These are phyloP conservation scores for Aleiodes testaceus DNA, from an alignment of 2,888 invertebrate genomes.

Conservation along the genomic window DNA sequence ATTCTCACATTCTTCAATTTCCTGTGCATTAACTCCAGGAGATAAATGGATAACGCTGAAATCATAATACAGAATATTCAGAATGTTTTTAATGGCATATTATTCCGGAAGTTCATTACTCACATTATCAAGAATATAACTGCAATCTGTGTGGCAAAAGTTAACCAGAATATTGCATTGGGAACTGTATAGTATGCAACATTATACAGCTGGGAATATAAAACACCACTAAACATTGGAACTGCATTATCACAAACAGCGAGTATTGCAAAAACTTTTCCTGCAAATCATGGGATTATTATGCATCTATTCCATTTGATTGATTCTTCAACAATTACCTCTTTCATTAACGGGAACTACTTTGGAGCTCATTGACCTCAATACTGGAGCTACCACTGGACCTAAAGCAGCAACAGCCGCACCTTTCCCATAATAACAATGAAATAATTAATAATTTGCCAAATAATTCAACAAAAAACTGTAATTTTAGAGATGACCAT, in stretches of 20 bases:
- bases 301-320: background rate
- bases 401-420: conserved; percentile 85
- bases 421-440: conserved; percentile 74
- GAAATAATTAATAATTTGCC: background rate
- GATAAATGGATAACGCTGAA: conserved; percentile 70
- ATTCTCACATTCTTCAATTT: conserved; percentile 47
- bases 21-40: conserved; percentile 61
- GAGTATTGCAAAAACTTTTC: conserved; percentile 84
- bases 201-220: conserved; percentile 84
- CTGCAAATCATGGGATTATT: conserved; percentile 68
- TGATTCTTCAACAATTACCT: conserved; percentile 72
- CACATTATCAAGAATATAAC: conserved; percentile 81
- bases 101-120: conserved; percentile 69
- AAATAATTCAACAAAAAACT: background rate
- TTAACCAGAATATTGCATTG: conserved; percentile 82
- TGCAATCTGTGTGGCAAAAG: conserved; percentile 80
- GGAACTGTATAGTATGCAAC: conserved; percentile 78
- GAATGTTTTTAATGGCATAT: conserved; percentile 6
- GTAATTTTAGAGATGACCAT: background rate
- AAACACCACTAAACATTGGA: conserved; percentile 82
- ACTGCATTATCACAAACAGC: conserved; percentile 88
- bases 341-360: conserved; percentile 81
- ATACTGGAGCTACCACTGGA: conserved; percentile 84
- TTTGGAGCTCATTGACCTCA: conserved; percentile 89
- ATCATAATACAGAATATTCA: conserved; percentile 36